Base-by-base conservation (phyloP, 2,888 invertebrate genomes). In the Trissolcus japonicus region DNA sequence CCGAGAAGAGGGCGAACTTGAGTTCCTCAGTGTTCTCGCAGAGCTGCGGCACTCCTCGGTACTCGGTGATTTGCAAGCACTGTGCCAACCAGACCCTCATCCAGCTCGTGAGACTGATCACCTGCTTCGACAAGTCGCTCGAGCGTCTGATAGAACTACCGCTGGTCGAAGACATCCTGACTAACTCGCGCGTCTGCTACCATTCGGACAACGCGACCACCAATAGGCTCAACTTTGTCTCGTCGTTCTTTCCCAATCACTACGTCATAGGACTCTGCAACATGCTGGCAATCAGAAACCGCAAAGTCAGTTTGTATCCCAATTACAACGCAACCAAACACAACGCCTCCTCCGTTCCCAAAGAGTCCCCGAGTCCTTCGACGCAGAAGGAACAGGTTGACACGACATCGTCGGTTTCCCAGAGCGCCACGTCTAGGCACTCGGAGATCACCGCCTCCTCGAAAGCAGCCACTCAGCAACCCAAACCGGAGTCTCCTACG, bases 231-330 rank as follows among this genome's bases (percentile, higher is more conserved):
- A 83, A 80, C 0, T 92, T 93, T 83, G 90, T 93, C 78, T 91
- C 93, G 46, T 91, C 92, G 81, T 92, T 95, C 81, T 91, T 93
- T 11, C 89, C 91, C 29, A 93, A 93, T 46, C 93, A 93, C 83
- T 94, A 94, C 87, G 89, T 95, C 80, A 93, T 94, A 17, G 95
- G 95, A 19, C 90, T 96, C 80, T 96, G 96, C 88, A 95, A 95
- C 88, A 91, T 94, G 41, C 86, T 95, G 71, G 94, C 94, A 43
- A 91, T 93, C 77, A 90, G 92, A 79, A 93, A 94, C 82, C 92
- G 92, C 81, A 93, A 93, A 88, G 92, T 93, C 14, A 92, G 92
- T 43, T 89, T 93, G 78, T 94, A 94, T 83, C 90, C 92, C 0
- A 93, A 92, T 83, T 92, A 91, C 74, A 69, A 69, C 14, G n/a